Evolutionary conservation across 2,888 invertebrate genomes (phyloP), one percentile per base, ranked within the genome.

Genomic region (Melangyna quadrimaculata): DNA sequence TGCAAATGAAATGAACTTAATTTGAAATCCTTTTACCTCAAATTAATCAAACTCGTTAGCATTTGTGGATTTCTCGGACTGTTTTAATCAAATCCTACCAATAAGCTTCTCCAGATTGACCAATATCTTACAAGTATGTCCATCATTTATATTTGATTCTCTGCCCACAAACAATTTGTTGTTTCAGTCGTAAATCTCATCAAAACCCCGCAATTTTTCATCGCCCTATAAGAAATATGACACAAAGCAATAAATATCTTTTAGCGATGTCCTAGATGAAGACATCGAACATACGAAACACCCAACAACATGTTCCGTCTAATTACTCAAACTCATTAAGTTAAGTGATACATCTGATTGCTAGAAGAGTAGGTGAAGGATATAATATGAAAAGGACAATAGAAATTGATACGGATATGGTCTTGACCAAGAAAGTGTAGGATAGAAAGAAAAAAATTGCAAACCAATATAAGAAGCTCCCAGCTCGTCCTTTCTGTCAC

Each of bases 291-390:
- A 51, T 19, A 32, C 32, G 35, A 45, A 51, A 51, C 83, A 72
- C 48, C 79, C 81, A 78, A 78, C 79, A 77, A 77, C 86, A 74
- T 81, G 86, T 86, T 86, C 72, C 73, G 61, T 67, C 71, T 84
- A 87, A 87, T 87, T 87, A 84, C 84, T 87, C 74, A 78, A 81
- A 81, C 84, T 87, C 87, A 87, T 87, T 87, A 84, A 81, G 43
- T 84, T 84, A 87, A 87, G 87, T 87, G 84, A 84, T 74, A 71
- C 74, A 78, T 78, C 67, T 77, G 87, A 87, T 80, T 80, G 77
- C 71, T 77, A 51, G 40, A 51, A 75, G 22, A 9, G 63, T 40
- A 27, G 22, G 5, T 57, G 35, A 63, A 29, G 40, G 43, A 40
- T 22, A 10, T 12, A 4, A 45, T n/a, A 53, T 43, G 40, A 57